phyloP scores from a whole-genome alignment of 2,888 invertebrate genomes.

The Cryptocheilus praepositus region DNA sequence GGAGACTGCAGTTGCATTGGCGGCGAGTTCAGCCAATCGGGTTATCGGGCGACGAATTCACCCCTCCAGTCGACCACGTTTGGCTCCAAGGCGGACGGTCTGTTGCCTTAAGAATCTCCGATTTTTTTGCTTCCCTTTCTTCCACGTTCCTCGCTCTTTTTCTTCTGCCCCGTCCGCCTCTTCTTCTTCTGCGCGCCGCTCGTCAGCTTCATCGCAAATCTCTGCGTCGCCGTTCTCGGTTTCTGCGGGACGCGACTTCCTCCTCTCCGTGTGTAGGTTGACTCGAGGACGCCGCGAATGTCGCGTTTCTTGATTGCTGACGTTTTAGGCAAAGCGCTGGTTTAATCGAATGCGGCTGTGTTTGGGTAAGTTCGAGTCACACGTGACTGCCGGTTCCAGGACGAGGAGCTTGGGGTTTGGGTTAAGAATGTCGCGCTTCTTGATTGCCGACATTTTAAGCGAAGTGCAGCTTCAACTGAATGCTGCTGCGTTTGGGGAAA shows the following conservation, averaged over 20 bases:
- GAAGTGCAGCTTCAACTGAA: too few species aligned
- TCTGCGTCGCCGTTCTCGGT: conserved; percentile 25
- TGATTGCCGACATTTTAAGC: too few species aligned
- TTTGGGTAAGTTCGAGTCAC: too few species aligned
- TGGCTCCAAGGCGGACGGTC: conserved; percentile 55
- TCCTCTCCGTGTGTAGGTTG: background rate
- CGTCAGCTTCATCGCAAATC: conserved; percentile 4
- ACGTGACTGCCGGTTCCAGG: too few species aligned
- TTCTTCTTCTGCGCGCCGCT: conserved; percentile 1
- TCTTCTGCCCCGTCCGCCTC: conserved; percentile 34
- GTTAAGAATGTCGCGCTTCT: too few species aligned
- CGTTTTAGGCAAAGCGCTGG: too few species aligned
- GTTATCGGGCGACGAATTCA: conserved; percentile 63
- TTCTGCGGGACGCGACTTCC: conserved; percentile 7
- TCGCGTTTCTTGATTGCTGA: too few species aligned
- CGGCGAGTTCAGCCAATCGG: conserved; percentile 65
- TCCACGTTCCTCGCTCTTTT: conserved; percentile 20
- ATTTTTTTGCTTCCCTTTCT: conserved; percentile 13
- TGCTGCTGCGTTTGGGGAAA: too few species aligned
- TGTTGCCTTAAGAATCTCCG: conserved; percentile 63
- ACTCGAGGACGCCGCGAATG: too few species aligned
- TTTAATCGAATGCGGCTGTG: too few species aligned
- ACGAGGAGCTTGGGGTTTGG: too few species aligned
- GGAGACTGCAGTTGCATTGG: conserved; percentile 63
- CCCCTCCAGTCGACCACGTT: conserved; percentile 55